Base-by-base conservation (phyloP, 2,888 invertebrate genomes). In the Argyresthia goedartella region DNA sequence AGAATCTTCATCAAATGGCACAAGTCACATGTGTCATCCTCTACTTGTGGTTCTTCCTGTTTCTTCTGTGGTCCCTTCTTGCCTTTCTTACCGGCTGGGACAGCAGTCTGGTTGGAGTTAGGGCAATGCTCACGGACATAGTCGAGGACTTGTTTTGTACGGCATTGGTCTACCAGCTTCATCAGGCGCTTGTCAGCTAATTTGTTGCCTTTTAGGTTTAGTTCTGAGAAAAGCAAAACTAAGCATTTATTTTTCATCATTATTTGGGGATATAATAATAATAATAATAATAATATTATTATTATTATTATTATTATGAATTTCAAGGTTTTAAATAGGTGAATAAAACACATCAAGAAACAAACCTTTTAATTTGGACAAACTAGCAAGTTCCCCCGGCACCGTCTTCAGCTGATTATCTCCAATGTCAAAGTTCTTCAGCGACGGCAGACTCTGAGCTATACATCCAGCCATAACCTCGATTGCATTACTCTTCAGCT, bases 101-200 rank as follows among this genome's bases (percentile, higher is more conserved):
- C 66, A 39, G 55, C 57, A 0, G 59, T 47, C 9, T 69, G 66
- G 44, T 81, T 81, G 0, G 62, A 58, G 61, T 82, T 88, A 0
- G 87, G 76, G 62, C 91, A 91, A 56, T 93, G 89, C 53, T 89
- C 90, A n/a, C 90, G 81, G 2, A 95, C 86, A 66, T 94, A 95
- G 63, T 94, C 94, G 33, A 95, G 59, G 4, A 95, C 87, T 71
- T 94, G 92, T 65, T 94, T 94, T 0, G 90, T 89, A 11, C 91
- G 88, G 60, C 92, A 91, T 64, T 94, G 93, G 57, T 91, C 91
- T 0, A 94, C 91, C 1, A 95, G 73, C 69, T 95, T 95, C 60
- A 88, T 84, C 42, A 95, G 86, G 8, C 93, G 87, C 59, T 92
- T 90, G 70, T 95, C 95, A 0, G 88, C 69, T 14, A 95, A 73